Conservation (phyloP, 2,888 invertebrate genomes). For the Sesia bembeciformis region DNA sequence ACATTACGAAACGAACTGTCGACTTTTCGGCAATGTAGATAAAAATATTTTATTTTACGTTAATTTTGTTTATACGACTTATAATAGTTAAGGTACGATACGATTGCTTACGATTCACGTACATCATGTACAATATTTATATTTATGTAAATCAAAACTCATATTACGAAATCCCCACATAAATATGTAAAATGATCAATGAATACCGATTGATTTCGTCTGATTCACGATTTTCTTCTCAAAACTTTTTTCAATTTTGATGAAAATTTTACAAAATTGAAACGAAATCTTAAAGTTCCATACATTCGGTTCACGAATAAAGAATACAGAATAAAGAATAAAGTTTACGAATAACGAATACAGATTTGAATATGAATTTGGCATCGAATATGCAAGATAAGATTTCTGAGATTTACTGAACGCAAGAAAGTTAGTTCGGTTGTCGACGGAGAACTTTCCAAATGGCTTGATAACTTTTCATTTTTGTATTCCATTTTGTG, state of each 20-base stretch:
- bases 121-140: no score
- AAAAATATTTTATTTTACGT: no score
- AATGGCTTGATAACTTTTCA: constrained; percentile 18
- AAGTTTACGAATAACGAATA: constrained; percentile 5
- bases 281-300: neutral
- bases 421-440: constrained; percentile 15
- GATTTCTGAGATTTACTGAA: constrained; percentile 12
- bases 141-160: no score
- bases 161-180: no score
- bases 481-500: constrained; percentile 12
- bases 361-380: constrained; percentile 27
- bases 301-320: neutral
- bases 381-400: constrained; percentile 29
- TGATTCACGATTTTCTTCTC: neutral
- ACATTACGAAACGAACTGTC: no score
- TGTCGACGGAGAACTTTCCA: constrained; percentile 14
- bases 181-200: neutral
- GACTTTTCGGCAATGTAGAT: no score
- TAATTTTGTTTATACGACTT: no score
- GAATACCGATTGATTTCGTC: neutral
- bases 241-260: no score
- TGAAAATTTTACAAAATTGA: neutral
- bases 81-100: no score
- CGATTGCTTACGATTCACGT: no score
- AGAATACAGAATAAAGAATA: neutral